Evolutionary conservation across 2,113 vertebrate genomes (phyloP), one percentile per base, ranked within the genome.

Genomic region (Zonotrichia leucophrys): DNA sequence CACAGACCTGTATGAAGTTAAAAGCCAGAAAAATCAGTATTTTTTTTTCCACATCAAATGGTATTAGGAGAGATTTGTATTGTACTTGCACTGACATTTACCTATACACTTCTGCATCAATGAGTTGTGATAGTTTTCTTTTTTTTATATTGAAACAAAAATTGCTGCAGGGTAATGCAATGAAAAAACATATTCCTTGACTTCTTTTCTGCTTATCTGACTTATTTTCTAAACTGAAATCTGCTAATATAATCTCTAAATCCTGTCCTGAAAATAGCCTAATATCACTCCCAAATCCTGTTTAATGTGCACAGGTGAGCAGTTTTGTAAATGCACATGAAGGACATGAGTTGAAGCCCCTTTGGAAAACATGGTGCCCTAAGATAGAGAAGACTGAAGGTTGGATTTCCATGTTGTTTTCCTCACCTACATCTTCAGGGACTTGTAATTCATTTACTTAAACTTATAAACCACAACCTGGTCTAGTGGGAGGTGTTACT

Each of bases 41-140:
- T 83, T 62, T 89, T 83, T 83, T 67, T 78, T 62, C 72, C 47
- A 55, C 68, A 55, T 89, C 12, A 2, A 85, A 87, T 60, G 42
- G 41, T 73, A 55, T 93, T 93, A 90, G 62, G 68, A 66, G 47
- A 84, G 64, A 64, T 63, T 85, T 95, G 47, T 91, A 70, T 67
- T 93, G 73, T 92, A 44, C 92, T 95, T 92, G 73, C 66, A 37
- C 73, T 97, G 96, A 95, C 95, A 88, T 96, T 96, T 96, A 86
- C 72, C 81, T 91, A 9, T 67, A 78, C 15, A 7, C 62, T 94
- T 97, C 85, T 86, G 83, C 94, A 87, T 92, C 90, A 86, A 39
- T 92, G 83, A 74, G 20, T 87, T 93, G 67, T 62, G 77, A 56
- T 85, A 17, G 39, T 73, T 94, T 83, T 30, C 12, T 58, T 58